These are phyloP conservation scores for Panonychus citri DNA, from an alignment of 1,140 invertebrate genomes.

Conservation along the genomic window DNA sequence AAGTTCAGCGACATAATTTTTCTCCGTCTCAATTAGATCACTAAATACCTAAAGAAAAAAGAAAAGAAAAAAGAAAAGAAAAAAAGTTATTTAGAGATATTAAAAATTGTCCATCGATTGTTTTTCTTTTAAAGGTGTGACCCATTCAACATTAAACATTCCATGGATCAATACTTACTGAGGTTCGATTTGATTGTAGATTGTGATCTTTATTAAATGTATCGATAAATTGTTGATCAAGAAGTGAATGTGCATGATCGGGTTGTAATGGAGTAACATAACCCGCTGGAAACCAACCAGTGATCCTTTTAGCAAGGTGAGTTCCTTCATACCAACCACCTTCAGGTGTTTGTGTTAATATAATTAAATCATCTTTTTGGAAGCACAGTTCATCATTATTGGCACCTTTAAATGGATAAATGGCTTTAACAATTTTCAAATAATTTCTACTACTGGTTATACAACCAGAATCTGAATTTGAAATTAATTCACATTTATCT, in stretches of 20 bases:
- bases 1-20: conserved; percentile 61
- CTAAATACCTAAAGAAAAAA: conserved; percentile 23
- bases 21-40: conserved; percentile 77
- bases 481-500: too few species aligned
- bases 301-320: conserved; percentile 39
- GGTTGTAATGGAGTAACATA: conserved; percentile 38
- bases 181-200: neutral
- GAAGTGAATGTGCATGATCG: neutral
- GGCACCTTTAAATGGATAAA: conserved; percentile 76
- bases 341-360: conserved; percentile 53
- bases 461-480: too few species aligned
- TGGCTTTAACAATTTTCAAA: conserved; percentile 40
- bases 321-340: conserved; percentile 94
- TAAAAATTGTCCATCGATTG: neutral
- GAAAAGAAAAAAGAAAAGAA: neutral
- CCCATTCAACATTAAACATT: too few species aligned
- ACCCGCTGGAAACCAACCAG: conserved; percentile 92
- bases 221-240: neutral
- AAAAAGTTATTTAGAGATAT: neutral
- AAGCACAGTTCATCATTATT: conserved; percentile 97
- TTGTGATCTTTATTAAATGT: neutral
- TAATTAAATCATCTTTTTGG: conserved; percentile 85
- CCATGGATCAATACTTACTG: neutral
- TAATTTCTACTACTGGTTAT: too few species aligned
- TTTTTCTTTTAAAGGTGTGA: neutral